Percentiles rank a stretch among this genome's conserved stretches.
Conservation (phyloP, 2,888 invertebrate genomes). For the Microplitis deprimator region DNA sequence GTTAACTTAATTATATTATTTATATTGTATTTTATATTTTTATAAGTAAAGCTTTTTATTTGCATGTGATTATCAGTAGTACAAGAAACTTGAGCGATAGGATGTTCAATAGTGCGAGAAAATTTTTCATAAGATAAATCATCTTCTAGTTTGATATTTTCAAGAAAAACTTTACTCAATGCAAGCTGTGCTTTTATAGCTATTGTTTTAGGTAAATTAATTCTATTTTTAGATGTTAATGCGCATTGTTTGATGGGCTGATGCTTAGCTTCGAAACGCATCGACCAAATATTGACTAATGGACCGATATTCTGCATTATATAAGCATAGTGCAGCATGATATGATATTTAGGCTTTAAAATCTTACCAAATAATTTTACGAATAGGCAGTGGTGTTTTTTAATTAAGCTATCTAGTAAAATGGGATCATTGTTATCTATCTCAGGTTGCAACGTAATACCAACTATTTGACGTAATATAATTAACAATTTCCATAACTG, state of each 20-base stretch:
- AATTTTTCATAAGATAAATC: neutral
- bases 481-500: slow-evolving; percentile 38
- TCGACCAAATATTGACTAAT: slow-evolving; percentile 34
- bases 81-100: neutral
- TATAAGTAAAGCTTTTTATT: neutral
- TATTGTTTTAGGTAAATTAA: no score
- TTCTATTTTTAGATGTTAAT: slow-evolving; percentile 25
- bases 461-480: slow-evolving; percentile 36
- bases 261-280: slow-evolving; percentile 41
- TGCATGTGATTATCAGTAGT: neutral
- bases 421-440: slow-evolving; percentile 3
- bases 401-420: slow-evolving; percentile 14
- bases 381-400: slow-evolving; percentile 32
- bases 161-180: slow-evolving; percentile 20
- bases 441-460: slow-evolving; percentile 21
- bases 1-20: neutral
- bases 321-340: slow-evolving; percentile 36
- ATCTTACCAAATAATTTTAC: slow-evolving; percentile 14
- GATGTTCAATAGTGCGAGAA: neutral
- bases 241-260: slow-evolving; percentile 32
- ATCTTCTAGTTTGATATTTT: slow-evolving; percentile 7
- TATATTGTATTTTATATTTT: neutral
- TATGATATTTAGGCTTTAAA: slow-evolving; percentile 40
- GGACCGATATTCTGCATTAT: slow-evolving; percentile 39
- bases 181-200: slow-evolving; percentile 38